Percentiles rank a stretch among this genome's conserved stretches.
These are phyloP conservation scores for Petrocephalus sullivani DNA, from an alignment of 2,797 vertebrate genomes.

Conservation along the genomic window DNA sequence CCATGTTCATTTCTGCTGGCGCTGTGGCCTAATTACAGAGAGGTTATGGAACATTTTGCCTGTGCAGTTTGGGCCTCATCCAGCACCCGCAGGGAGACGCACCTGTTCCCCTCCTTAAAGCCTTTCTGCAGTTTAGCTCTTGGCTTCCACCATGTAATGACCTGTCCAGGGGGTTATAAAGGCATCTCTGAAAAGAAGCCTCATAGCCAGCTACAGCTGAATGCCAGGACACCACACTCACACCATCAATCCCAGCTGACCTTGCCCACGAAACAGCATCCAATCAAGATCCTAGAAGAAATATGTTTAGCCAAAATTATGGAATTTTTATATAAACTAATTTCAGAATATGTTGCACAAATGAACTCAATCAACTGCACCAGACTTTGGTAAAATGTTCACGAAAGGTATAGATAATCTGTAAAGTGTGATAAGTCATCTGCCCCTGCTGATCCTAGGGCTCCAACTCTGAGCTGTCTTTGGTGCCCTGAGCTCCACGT, in stretches of 20 bases:
- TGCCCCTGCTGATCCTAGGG: no score
- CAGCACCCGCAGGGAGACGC: conserved; percentile 73
- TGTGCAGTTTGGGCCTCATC: conserved; percentile 54
- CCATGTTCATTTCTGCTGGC: conserved; percentile 70
- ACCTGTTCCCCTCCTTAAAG: conserved; percentile 72
- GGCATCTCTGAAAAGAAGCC: conserved; percentile 63
- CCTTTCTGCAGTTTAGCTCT: conserved; percentile 74
- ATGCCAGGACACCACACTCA: neutral
- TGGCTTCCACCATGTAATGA: conserved; percentile 64
- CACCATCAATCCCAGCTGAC: no score
- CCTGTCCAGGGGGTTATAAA: conserved; percentile 64
- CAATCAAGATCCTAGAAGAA: no score
- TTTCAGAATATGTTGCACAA: no score
- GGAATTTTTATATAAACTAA: no score
- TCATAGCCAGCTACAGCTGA: conserved; percentile 32
- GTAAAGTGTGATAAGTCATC: no score
- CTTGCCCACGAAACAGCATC: neutral
- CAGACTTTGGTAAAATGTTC: no score
- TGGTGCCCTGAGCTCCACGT: conserved; percentile 65
- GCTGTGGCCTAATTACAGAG: conserved; percentile 79
- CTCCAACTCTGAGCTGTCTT: conserved; percentile 37
- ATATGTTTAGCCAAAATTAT: no score
- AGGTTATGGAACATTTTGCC: conserved; percentile 79
- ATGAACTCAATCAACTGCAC: no score
- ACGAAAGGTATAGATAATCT: no score